Base-by-base conservation (phyloP, 1,140 invertebrate species). In the Eurosta solidaginis region DNA sequence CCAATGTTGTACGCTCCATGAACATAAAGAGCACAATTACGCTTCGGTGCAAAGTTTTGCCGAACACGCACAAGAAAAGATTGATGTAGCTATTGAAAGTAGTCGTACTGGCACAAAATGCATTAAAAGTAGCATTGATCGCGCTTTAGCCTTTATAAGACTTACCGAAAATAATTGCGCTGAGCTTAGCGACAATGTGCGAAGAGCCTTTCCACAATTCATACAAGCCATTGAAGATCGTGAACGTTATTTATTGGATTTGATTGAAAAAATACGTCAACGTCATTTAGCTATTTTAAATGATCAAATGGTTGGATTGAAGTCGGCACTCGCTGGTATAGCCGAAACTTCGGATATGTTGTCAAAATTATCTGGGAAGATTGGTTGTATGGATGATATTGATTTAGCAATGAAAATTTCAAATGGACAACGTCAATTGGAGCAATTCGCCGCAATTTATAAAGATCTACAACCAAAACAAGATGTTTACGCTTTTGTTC, bases 141-240 rank as follows among this genome's bases (percentile, higher is more conserved):
- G 91, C 54, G 92, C 92, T 0, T 90, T 93, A 12, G 90, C 91
- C 68, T 91, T 93, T 79, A 90, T 89, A 1, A 90, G 92, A 12
- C 87, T 89, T 0, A 88, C 92, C 40, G 91, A 92, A 73, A 88
- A 89, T 74, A 91, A 91, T 81, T 89, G 89, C 14, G 85, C 87
- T 54, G 90, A 92, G 81, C 88, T 91, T 2, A 90, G 88, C 78
- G 88, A 91, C 52, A 90, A 92, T 79, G 89, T 92, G 59, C 88
- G 89, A 27, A 91, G 92, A 81, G 89, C 91, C 4, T 91, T 89
- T 88, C 89, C 88, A 17, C 90, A 90, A 80, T 91, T 89, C 85
- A 92, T 90, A 82, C 91, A 90, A 82, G 94, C 93, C 25, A 89
- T 97, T 29, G 94, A 96, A 88, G 93, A 94, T 81, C 90, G 95